Conservation (phyloP, 1,140 invertebrate genomes). For the Drosophila melanogaster region Release_6_plus_ISO1_MT NT_033779.5:18781501-18782000, state of each 20-base stretch:
- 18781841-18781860: too few relatives aligned
- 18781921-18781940: too few relatives aligned
- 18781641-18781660: slow-evolving; percentile 29
- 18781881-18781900: neutral
- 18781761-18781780: slow-evolving; percentile 8
- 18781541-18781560: slow-evolving; percentile 45
- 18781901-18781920: neutral
- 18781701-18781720: slow-evolving; percentile 26
- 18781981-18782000: too few relatives aligned
- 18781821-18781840: slow-evolving; percentile 11
- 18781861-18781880: too few relatives aligned
- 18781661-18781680: slow-evolving; percentile 18
- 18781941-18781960: too few relatives aligned
- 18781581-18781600: slow-evolving; percentile 33
- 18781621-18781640: slow-evolving; percentile 29
- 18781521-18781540: slow-evolving; percentile 14
- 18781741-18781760: slow-evolving; percentile 20
- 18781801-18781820: neutral
- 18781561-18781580: slow-evolving; percentile 52
- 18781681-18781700: slow-evolving; percentile 43
- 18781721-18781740: slow-evolving; percentile 14
- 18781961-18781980: too few relatives aligned
- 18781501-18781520: slow-evolving; percentile 17
- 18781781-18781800: slow-evolving; percentile 22
- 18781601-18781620: slow-evolving; percentile 61